These are phyloP conservation scores for Caiman crocodilus DNA, from an alignment of 2,797 vertebrate genomes.

Conservation along the genomic window DNA sequence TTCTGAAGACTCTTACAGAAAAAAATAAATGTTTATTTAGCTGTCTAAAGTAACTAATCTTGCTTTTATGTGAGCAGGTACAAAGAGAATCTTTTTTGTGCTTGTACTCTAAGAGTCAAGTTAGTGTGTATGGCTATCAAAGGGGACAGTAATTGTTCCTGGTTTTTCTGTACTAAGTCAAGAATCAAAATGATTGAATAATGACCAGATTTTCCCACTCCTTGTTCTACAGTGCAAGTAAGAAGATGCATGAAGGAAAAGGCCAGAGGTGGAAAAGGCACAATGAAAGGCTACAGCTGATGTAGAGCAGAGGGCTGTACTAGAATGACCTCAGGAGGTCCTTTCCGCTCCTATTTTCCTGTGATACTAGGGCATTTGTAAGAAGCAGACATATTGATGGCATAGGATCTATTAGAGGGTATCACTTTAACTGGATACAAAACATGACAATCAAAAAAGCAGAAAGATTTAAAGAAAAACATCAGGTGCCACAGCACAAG, in stretches of 20 bases:
- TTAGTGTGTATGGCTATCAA: conserved; percentile 48
- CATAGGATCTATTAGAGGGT: conserved; percentile 49
- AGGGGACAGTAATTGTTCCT: conserved; percentile 54
- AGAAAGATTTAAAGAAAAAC: neutral
- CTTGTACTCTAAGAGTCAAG: conserved; percentile 58
- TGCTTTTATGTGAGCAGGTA: conserved; percentile 76
- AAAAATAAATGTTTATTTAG: conserved; percentile 77
- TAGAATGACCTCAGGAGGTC: too few relatives aligned
- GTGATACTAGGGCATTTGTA: neutral
- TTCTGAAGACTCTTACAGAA: conserved; percentile 77
- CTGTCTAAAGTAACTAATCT: conserved; percentile 78
- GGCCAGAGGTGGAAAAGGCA: conserved; percentile 25
- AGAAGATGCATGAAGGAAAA: conserved; percentile 26
- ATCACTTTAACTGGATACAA: conserved; percentile 11
- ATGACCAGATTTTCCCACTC: conserved; percentile 47
- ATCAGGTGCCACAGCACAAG: conserved; percentile 76
- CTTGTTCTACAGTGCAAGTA: conserved; percentile 28
- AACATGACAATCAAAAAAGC: conserved; percentile 35
- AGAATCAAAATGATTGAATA: conserved; percentile 36
- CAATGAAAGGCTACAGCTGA: neutral
- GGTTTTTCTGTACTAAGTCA: neutral
- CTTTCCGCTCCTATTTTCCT: too few relatives aligned
- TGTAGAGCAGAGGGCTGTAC: conserved; percentile 4
- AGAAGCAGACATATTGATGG: conserved; percentile 12
- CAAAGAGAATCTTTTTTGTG: conserved; percentile 74